Conservation (phyloP, 1,140 invertebrate genomes). For the Apis cerana region DNA sequence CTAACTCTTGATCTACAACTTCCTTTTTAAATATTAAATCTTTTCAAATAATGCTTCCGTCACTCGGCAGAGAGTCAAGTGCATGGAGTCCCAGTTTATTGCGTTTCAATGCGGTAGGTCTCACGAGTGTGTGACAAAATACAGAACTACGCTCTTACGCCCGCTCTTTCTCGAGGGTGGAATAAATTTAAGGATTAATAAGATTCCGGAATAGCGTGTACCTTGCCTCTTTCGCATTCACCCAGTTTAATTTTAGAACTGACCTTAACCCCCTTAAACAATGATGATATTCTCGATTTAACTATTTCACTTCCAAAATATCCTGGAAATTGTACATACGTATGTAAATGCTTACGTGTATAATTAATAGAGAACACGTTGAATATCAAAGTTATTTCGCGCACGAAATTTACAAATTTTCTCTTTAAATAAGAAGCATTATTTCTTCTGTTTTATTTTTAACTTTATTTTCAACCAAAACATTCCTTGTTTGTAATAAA, state of each 20-base stretch:
- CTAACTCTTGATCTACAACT: not conserved
- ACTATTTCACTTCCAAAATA: not conserved
- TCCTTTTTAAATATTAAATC: slow-evolving; percentile 22
- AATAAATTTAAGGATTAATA: slow-evolving; percentile 19
- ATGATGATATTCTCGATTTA: too few species aligned
- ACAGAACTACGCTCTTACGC: not conserved
- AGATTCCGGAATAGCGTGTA: not conserved
- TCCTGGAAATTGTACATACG: too few species aligned
- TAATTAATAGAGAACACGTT: too few species aligned
- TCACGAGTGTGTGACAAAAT: slow-evolving; percentile 16
- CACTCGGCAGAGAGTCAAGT: not conserved
- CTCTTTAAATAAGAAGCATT: too few species aligned
- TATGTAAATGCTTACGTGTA: not conserved
- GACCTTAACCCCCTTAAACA: not conserved
- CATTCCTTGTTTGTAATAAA: too few species aligned
- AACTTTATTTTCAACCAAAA: too few species aligned
- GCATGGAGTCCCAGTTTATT: not conserved
- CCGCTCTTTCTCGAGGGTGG: too few species aligned
- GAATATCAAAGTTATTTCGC: too few species aligned
- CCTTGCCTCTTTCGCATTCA: not conserved
- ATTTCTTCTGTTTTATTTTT: too few species aligned
- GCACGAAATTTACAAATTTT: too few species aligned
- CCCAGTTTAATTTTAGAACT: not conserved
- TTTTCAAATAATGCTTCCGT: slow-evolving; percentile 8
- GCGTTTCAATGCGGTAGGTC: slow-evolving; percentile 19